A percentile compares a stretch with the other conserved stretches of the same genome.
Conservation (phyloP, 2,888 invertebrate genomes). For the Lysandra bellargus region DNA sequence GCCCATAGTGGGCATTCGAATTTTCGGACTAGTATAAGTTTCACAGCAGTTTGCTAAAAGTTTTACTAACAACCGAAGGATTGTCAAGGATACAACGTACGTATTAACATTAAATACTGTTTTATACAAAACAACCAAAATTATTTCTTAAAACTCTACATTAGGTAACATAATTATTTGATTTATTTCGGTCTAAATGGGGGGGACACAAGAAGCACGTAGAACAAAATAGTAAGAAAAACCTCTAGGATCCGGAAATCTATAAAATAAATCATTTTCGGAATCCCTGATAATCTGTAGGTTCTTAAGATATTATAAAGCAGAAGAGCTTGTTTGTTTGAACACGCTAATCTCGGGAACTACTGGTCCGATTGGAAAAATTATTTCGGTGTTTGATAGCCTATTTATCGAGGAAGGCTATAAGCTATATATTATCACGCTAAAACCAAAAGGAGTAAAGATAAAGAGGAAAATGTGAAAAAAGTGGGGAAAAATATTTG, state of each 20-base stretch:
- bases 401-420: too few relatives aligned
- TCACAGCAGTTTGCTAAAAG: not conserved
- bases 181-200: not conserved
- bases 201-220: not conserved
- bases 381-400: too few relatives aligned
- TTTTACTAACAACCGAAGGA: slow-evolving; percentile 14
- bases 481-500: too few relatives aligned
- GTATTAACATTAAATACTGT: slow-evolving; percentile 12
- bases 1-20: not conserved
- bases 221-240: not conserved
- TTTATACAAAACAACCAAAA: not conserved
- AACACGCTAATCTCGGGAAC: too few relatives aligned
- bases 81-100: slow-evolving; percentile 20
- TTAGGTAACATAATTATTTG: not conserved
- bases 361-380: too few relatives aligned
- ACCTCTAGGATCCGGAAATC: not conserved
- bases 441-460: too few relatives aligned
- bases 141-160: not conserved
- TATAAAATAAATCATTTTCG: not conserved
- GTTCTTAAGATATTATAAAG: not conserved
- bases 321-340: too few relatives aligned
- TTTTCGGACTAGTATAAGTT: not conserved
- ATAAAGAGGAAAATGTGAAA: too few relatives aligned
- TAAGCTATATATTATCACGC: too few relatives aligned
- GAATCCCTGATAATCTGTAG: not conserved